These are phyloP conservation scores for Poecilobothrus nobilitatus DNA, from an alignment of 2,888 invertebrate genomes.

Conservation along the genomic window DNA sequence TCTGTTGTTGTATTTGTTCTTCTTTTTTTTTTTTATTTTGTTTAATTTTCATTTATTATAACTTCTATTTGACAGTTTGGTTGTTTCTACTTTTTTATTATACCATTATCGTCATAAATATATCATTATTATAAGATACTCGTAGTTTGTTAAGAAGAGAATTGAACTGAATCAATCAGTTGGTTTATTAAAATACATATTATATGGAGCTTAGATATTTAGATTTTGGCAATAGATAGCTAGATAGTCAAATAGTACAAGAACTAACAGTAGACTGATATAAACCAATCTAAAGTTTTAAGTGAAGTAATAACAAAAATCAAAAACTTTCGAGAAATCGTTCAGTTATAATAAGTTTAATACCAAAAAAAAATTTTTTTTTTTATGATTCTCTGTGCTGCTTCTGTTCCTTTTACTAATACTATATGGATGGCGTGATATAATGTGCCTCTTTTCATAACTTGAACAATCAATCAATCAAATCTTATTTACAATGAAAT, in stretches of 20 bases:
- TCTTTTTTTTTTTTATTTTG: too few species aligned
- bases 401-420: neutral
- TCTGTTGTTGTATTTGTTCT: neutral
- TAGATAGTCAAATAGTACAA: too few species aligned
- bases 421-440: neutral
- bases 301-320: neutral
- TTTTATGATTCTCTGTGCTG: neutral
- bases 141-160: too few species aligned
- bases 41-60: too few species aligned
- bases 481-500: conserved; percentile 1
- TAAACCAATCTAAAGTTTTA: neutral
- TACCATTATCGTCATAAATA: neutral
- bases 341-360: too few species aligned
- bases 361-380: too few species aligned
- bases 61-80: too few species aligned
- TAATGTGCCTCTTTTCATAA: conserved; percentile 3
- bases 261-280: neutral
- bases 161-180: too few species aligned
- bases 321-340: neutral
- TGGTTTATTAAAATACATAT: too few species aligned
- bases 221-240: too few species aligned
- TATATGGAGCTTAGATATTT: too few species aligned
- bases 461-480: conserved; percentile 4
- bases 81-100: neutral
- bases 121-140: neutral